phyloP scores from a whole-genome alignment of 1,140 invertebrate genomes.

The Dryas iulia region DNA sequence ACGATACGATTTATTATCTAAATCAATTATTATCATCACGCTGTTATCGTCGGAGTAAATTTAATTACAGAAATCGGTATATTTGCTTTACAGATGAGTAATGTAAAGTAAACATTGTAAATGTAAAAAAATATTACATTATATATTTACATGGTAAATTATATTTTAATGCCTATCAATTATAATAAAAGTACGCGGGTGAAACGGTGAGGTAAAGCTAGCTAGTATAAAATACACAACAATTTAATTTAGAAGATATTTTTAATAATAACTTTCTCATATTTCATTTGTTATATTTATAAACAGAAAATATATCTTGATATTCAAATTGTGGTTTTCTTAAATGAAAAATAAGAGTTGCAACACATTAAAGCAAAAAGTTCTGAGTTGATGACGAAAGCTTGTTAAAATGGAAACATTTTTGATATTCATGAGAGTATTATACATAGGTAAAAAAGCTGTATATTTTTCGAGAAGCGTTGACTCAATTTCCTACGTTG shows the following conservation, averaged over 20 bases:
- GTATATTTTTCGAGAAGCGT: neutral
- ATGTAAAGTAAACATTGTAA: too few species aligned
- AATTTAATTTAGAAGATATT: too few species aligned
- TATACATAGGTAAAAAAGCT: neutral
- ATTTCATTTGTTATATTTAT: neutral
- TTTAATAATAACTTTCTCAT: neutral
- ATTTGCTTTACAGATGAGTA: too few species aligned
- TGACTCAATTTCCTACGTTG: neutral
- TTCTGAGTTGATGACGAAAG: neutral
- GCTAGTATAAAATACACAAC: neutral
- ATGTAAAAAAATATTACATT: too few species aligned
- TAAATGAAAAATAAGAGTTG: slow-evolving; percentile 2
- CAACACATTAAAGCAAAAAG: neutral
- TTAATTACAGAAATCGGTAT: too few species aligned
- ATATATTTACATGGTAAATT: too few species aligned
- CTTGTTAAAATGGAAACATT: neutral
- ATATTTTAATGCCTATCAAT: too few species aligned
- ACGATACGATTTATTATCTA: too few species aligned
- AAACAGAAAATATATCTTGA: neutral
- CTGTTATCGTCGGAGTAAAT: too few species aligned
- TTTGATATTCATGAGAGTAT: neutral
- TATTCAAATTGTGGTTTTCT: neutral
- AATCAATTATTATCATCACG: too few species aligned
- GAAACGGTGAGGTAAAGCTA: neutral
- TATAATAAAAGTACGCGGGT: neutral